Base-by-base conservation (phyloP, 2,113 vertebrate species). In the Labeo rohita region DNA sequence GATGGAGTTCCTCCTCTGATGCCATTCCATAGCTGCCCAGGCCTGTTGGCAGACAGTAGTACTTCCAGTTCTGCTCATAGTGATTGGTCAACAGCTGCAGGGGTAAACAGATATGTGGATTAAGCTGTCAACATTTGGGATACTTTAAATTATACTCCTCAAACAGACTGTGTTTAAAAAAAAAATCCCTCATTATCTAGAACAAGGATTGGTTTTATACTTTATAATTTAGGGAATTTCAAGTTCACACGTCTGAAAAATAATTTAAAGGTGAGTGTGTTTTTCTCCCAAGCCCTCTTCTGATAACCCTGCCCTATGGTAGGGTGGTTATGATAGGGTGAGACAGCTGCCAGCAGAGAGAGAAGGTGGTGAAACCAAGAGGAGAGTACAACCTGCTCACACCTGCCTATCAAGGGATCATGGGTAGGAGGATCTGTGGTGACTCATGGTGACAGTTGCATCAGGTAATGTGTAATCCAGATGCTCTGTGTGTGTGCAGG, bases 21-120 rank as follows among this genome's bases (percentile, higher is more conserved):
- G 98, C 97, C 39, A 94, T 95, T 81, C 98, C 98, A 36, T 94
- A 98, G 93, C 92, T 95, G 70, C 96, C 96, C 97, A 97, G 96
- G 39, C 98, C 98, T 6, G 96, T 96, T 15, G 98, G 97, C 50
- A 99, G 95, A 86, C 98, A 99, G 91, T 99, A 99, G 87, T 99
- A 99, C 93, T 98, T 99, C 98, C 98, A 99, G 93, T 96, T 97
- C 91, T 97, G 97, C 87, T 98, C 97, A 73, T 98, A 99, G 92
- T 99, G 98, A 90, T 96, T 97, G 74, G 96, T 97, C 92, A 99
- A 92, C 87, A 99, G 96, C 98, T 99, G 90, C 47, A 88, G 80
- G 79, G 61, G 83, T 87, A 77, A 89, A 54, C 91, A 63, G 81
- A 82, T 4, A 75, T 18, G 34, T 45, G 52, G 15, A 15, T 56